Percentiles rank a stretch among this genome's conserved stretches.
These are phyloP conservation scores for Lophius americanus DNA, from an alignment of 2,797 vertebrate genomes.

Conservation along the genomic window DNA sequence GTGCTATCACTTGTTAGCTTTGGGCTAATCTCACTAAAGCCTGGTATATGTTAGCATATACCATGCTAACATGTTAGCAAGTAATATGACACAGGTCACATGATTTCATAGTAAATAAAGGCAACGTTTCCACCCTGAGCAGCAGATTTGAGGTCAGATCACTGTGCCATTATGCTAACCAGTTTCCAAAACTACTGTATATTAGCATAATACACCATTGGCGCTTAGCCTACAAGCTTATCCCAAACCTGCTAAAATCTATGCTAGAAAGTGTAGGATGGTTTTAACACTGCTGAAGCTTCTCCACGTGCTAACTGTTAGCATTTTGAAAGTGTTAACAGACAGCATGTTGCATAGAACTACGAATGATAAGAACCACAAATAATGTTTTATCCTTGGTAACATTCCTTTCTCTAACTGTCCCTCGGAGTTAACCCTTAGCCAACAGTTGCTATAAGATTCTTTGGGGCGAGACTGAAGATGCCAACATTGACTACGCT, in stretches of 20 bases:
- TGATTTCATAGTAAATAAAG: slow-evolving; percentile 37
- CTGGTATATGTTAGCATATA: not conserved
- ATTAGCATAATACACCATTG: not conserved
- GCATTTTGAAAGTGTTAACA: not conserved
- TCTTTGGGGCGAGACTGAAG: no score
- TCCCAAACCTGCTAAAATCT: no score
- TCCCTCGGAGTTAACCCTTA: no score
- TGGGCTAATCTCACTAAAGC: not conserved
- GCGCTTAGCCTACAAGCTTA: not conserved
- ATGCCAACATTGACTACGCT: no score
- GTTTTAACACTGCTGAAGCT: no score
- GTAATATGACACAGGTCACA: not conserved
- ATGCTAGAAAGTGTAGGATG: no score
- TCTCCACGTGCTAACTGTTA: no score
- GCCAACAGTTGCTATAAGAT: no score
- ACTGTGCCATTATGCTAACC: slow-evolving; percentile 23
- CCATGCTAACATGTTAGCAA: slow-evolving; percentile 17
- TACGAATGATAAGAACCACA: no score
- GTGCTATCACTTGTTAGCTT: slow-evolving; percentile 20
- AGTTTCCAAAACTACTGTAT: not conserved
- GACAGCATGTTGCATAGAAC: not conserved
- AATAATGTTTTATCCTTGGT: no score
- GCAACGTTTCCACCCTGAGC: slow-evolving; percentile 63
- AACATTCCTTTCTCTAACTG: no score
- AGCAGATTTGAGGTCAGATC: slow-evolving; percentile 56